These are phyloP conservation scores for Eublepharis macularius DNA, from an alignment of 2,113 vertebrate species.

Conservation along the genomic window DNA sequence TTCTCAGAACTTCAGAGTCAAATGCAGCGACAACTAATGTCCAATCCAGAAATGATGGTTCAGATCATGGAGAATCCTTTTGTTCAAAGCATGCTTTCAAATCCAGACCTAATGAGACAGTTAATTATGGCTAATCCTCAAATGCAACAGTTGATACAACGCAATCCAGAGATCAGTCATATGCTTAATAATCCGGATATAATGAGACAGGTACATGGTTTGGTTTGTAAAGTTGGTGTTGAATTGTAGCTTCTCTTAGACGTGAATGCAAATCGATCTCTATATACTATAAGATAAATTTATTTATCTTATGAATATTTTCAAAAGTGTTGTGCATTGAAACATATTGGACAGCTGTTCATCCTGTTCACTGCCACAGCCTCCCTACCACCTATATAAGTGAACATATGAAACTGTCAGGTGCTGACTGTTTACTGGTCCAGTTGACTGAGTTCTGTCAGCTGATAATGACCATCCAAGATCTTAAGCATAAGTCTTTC, in stretches of 20 bases:
- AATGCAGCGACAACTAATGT: constrained; percentile 85
- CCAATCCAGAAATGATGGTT: constrained; percentile 88
- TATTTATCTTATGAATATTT: background rate
- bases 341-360: background rate
- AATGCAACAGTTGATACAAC: constrained; percentile 85
- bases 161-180: constrained; percentile 86
- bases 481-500: background rate
- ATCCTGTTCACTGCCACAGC: background rate
- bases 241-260: background rate
- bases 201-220: constrained; percentile 83
- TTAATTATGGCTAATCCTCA: constrained; percentile 87
- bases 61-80: constrained; percentile 88
- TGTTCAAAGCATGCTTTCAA: constrained; percentile 86
- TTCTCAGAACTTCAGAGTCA: constrained; percentile 85
- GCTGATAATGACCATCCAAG: background rate
- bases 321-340: background rate
- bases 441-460: background rate
- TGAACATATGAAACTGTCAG: background rate
- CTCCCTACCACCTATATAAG: background rate
- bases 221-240: background rate
- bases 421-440: background rate
- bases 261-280: background rate
- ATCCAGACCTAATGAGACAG: constrained; percentile 84
- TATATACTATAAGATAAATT: background rate
- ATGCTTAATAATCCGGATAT: constrained; percentile 87